phyloP scores from a whole-genome alignment of 2,113 vertebrate species.

The Cathartes aura region DNA sequence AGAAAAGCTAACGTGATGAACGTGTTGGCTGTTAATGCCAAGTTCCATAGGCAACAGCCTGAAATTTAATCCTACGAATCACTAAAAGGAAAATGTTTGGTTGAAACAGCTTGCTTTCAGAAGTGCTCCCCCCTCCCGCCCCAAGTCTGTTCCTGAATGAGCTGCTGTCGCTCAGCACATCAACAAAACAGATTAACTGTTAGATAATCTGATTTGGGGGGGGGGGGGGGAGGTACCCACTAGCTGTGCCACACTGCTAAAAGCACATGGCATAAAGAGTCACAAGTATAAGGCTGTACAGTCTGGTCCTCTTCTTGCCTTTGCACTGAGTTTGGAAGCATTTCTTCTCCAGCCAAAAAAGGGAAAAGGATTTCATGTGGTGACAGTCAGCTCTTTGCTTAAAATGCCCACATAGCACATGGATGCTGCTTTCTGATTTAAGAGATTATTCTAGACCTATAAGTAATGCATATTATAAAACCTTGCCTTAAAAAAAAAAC shows the following conservation, averaged over 20 bases:
- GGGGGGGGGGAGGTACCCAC: background rate
- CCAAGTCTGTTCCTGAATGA: background rate
- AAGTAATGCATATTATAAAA: background rate
- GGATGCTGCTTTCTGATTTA: background rate
- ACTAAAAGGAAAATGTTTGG: constrained; percentile 19
- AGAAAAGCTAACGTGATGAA: background rate
- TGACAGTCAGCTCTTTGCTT: background rate
- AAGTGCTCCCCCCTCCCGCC: background rate
- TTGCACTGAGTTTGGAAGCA: background rate
- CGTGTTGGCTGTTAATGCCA: background rate
- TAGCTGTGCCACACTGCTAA: background rate
- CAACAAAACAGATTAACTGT: constrained; percentile 54
- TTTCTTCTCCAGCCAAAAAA: background rate
- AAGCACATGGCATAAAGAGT: background rate
- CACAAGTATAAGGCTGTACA: background rate
- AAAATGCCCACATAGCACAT: background rate
- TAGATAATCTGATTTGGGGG: constrained; percentile 28
- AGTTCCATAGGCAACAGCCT: constrained; percentile 16
- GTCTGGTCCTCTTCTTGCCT: background rate
- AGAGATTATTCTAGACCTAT: background rate
- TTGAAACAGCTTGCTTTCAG: constrained; percentile 23
- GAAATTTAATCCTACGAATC: constrained; percentile 28
- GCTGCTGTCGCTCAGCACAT: background rate
- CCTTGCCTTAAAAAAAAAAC: background rate
- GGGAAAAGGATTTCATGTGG: background rate